These are phyloP conservation scores for Acronicta leporina DNA, from an alignment of 2,888 invertebrate genomes.

Conservation along the genomic window DNA sequence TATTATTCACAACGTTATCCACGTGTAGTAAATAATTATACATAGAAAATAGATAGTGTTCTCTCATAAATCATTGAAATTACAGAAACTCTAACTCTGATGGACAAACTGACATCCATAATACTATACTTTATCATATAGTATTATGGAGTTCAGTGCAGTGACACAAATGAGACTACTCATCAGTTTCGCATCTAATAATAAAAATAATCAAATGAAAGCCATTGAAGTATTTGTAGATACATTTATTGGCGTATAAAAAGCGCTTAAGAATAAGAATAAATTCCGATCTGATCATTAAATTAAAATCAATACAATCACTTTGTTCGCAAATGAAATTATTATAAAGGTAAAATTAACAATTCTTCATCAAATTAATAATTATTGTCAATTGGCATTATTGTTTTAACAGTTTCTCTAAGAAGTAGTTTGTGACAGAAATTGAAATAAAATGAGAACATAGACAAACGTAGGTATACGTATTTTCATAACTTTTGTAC, in stretches of 20 bases:
- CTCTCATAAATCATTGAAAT: no score
- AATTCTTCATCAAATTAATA: background rate
- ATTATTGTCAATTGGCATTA: background rate
- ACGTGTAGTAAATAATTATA: no score
- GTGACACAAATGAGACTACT: no score
- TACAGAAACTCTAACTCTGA: no score
- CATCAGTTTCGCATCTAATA: background rate
- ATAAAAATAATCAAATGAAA: conserved; percentile 19
- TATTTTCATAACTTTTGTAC: no score
- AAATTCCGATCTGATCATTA: conserved; percentile 25
- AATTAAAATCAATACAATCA: conserved; percentile 27
- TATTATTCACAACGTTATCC: no score
- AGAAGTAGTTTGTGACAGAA: background rate
- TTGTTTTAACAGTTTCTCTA: background rate
- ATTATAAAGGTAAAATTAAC: conserved; percentile 3
- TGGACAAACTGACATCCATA: no score
- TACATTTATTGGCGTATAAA: conserved; percentile 45
- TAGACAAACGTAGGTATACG: background rate
- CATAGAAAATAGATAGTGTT: no score
- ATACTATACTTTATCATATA: no score
- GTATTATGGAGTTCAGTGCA: no score
- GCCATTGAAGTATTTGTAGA: conserved; percentile 19
- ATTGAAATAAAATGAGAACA: no score
- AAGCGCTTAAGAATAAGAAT: conserved; percentile 26
- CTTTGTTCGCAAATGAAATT: conserved; percentile 37